Base-by-base conservation (phyloP, 2,888 invertebrate genomes). In the Ophion obscuratus region DNA sequence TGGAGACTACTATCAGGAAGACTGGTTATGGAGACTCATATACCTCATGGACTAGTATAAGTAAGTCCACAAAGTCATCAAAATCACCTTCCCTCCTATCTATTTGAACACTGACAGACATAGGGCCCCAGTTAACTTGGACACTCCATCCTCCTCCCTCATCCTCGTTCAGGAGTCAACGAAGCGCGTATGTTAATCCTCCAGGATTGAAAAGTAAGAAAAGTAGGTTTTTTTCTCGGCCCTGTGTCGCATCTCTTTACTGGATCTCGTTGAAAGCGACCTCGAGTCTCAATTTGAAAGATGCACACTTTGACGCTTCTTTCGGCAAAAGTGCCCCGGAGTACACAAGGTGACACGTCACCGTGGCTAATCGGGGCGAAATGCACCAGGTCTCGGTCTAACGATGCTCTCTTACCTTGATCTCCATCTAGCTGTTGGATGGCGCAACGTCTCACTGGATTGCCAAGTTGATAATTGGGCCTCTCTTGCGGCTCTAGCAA, bases 231-330 rank as follows among this genome's bases (percentile, higher is more conserved):
- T 70, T 73, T 66, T 75, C 57, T 74, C n/a, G 40, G n/a, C 20
- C 2, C 57, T 40, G 24, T 66, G 81, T 74, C 74, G 47, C 74
- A 62, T 67, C 59, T 47, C 62, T 62, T 31, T 61, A 68, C 67
- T 40, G 73, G 64, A 3, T 40, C 7, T 59, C 66, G 31, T 17
- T 36, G 74, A 74, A 70, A 44, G 62, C 73, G 40, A 57, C 47
- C 66, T 83, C 44, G 62, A 71, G 62, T 79, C 78, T 79, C 84
- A 9, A 40, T 40, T 40, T 7, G 9, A 47, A 14, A 47, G 47
- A 11, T 14, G 47, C 47, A 47, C 81, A 86, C 83, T 87, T 87
- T 87, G 75, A 75, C 84, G 87, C 87, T 87, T 76, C 86, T 73
- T 67, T 87, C 71, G 61, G 77, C 36, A 36, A 77, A 82, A 82